A percentile compares a stretch with the other conserved stretches of the same genome.
phyloP scores from a whole-genome alignment of 92 coral and sea anemone genomes.

The Pocillopora grandis region DNA sequence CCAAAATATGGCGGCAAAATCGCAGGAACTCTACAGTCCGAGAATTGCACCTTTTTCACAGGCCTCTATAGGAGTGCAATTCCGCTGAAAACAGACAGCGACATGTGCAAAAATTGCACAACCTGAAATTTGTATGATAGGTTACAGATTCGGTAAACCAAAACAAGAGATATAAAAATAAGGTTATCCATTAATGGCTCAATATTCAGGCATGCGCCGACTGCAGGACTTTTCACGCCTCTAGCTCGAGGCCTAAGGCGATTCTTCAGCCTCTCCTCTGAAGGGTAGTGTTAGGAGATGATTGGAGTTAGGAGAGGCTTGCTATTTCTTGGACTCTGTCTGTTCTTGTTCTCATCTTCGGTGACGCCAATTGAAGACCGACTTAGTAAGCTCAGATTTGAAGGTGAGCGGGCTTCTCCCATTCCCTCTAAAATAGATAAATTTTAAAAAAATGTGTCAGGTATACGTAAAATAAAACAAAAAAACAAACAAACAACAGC shows the following conservation, averaged over 20 bases:
- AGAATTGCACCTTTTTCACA: background rate
- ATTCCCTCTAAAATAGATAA: constrained; percentile 13
- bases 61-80: background rate
- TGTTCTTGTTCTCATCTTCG: constrained; percentile 44
- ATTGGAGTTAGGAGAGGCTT: constrained; percentile 72
- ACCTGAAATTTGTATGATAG: background rate
- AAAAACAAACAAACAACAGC: too few species aligned
- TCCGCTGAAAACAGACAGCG: background rate
- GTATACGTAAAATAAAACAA: too few species aligned
- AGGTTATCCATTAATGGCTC: background rate
- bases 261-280: background rate
- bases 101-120: background rate
- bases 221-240: background rate
- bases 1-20: background rate
- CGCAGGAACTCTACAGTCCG: background rate
- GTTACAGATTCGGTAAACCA: background rate
- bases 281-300: constrained; percentile 49
- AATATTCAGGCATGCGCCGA: background rate
- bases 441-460: too few species aligned
- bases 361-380: constrained; percentile 55
- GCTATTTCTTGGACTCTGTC: constrained; percentile 68
- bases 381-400: constrained; percentile 65
- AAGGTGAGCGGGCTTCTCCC: constrained; percentile 49
- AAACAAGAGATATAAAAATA: background rate
- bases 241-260: constrained; percentile 2